Evolutionary conservation across 2,888 invertebrate genomes (phyloP).

Genomic region (Dichetophora obliterata): DNA sequence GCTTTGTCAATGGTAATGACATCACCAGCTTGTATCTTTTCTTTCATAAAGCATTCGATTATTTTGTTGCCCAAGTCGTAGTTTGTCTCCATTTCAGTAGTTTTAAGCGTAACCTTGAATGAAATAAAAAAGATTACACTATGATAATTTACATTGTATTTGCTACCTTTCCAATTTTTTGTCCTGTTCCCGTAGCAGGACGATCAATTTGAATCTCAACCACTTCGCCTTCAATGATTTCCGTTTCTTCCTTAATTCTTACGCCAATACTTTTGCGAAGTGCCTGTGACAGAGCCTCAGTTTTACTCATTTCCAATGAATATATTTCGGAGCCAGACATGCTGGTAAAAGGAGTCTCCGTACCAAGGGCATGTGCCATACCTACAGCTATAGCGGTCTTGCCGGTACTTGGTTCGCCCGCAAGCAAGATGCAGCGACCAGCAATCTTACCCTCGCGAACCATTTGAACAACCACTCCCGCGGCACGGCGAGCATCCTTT

Average conservation of each 20-base stretch:
- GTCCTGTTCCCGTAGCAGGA: conserved; percentile 89
- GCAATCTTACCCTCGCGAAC: conserved; percentile 98
- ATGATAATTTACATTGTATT: no score
- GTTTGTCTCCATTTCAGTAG: conserved; percentile 99
- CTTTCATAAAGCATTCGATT: conserved; percentile 96
- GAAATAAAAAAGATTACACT: neutral
- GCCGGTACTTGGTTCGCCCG: conserved; percentile 97
- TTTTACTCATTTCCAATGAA: conserved; percentile 98
- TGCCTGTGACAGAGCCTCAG: conserved; percentile 96
- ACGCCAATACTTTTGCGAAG: conserved; percentile 98
- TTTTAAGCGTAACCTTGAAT: conserved; percentile 85
- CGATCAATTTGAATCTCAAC: conserved; percentile 97
- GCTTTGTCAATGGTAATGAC: conserved; percentile 99
- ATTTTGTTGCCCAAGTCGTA: conserved; percentile 99
- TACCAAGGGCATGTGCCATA: conserved; percentile 90
- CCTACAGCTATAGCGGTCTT: conserved; percentile 99
- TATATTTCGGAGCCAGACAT: conserved; percentile 99
- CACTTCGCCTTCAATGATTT: conserved; percentile 99
- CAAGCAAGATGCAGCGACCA: conserved; percentile 92
- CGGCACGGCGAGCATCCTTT: conserved; percentile 90
- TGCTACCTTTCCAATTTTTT: conserved; percentile 80
- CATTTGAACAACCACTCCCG: conserved; percentile 97
- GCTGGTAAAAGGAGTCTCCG: conserved; percentile 97
- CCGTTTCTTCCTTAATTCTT: conserved; percentile 96
- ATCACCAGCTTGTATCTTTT: conserved; percentile 96